Conservation (phyloP, 2,797 vertebrate genomes). For the Acanthis flammea region DNA sequence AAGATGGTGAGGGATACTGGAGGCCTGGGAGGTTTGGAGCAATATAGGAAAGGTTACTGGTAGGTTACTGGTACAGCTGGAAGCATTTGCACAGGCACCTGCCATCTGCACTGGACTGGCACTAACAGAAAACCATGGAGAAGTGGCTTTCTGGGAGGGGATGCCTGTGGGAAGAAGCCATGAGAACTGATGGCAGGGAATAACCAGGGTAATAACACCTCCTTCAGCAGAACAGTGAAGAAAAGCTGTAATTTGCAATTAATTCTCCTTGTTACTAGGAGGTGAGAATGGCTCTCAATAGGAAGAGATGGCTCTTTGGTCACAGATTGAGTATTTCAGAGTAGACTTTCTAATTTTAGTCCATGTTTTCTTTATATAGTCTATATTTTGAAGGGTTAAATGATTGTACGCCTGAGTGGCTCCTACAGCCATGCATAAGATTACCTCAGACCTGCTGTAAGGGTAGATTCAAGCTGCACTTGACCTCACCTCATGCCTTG, state of each 20-base stretch:
- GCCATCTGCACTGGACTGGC: background rate
- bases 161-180: accelerated
- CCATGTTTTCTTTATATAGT: accelerated
- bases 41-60: background rate
- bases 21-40: background rate
- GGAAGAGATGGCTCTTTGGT: background rate
- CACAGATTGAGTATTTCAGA: background rate
- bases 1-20: background rate
- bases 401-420: background rate
- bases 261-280: background rate
- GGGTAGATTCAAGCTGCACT: background rate
- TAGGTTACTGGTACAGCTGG: background rate
- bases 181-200: accelerated
- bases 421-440: background rate
- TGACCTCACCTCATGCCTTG: background rate
- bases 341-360: background rate
- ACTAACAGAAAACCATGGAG: background rate
- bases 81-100: background rate
- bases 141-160: background rate
- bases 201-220: background rate
- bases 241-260: background rate
- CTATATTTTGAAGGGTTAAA: background rate
- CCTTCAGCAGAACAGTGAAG: background rate
- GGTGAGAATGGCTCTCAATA: background rate
- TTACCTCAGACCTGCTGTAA: background rate